Evolutionary conservation across 92 coral and sea anemone genomes (phyloP).

Genomic region (Scolanthus callimorphus): DNA sequence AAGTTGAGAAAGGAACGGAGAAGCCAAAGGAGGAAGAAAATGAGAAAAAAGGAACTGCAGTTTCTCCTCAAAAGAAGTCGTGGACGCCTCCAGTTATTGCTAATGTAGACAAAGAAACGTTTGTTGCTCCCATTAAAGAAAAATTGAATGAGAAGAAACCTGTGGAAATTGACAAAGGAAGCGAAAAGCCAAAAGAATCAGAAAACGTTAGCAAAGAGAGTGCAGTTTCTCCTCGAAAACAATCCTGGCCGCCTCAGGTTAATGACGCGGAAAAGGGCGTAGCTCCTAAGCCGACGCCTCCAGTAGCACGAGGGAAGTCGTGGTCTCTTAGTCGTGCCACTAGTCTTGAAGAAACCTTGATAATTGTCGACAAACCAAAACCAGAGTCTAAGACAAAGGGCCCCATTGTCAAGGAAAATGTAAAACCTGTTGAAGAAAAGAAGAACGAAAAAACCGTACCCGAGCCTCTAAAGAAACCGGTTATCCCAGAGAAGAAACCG

Average conservation of each 20-base stretch:
- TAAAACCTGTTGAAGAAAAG: no score
- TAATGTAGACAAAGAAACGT: no score
- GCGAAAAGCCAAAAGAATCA: no score
- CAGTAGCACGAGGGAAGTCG: slow-evolving; percentile 32
- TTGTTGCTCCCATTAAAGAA: no score
- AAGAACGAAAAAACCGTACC: no score
- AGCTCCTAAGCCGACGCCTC: slow-evolving; percentile 2
- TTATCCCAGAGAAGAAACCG: neutral
- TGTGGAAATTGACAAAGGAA: neutral
- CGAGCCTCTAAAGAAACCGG: neutral
- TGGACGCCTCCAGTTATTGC: no score
- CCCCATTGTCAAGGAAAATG: no score
- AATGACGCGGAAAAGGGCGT: neutral
- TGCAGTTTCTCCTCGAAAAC: neutral
- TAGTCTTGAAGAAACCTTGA: slow-evolving; percentile 3
- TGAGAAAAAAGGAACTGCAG: neutral
- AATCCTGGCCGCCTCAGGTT: neutral
- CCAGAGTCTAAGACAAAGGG: neutral
- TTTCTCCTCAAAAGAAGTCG: no score
- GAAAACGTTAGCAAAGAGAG: neutral
- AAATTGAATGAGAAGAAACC: no score
- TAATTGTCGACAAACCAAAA: slow-evolving; percentile 6
- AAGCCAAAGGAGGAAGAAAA: slow-evolving; percentile 4
- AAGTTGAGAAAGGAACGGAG: no score
- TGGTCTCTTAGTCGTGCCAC: slow-evolving; percentile 16